Percentiles rank a stretch among this genome's conserved stretches.
These are phyloP conservation scores for Myripristis jacobus DNA, from an alignment of 2,797 vertebrate genomes.

Conservation along the genomic window DNA sequence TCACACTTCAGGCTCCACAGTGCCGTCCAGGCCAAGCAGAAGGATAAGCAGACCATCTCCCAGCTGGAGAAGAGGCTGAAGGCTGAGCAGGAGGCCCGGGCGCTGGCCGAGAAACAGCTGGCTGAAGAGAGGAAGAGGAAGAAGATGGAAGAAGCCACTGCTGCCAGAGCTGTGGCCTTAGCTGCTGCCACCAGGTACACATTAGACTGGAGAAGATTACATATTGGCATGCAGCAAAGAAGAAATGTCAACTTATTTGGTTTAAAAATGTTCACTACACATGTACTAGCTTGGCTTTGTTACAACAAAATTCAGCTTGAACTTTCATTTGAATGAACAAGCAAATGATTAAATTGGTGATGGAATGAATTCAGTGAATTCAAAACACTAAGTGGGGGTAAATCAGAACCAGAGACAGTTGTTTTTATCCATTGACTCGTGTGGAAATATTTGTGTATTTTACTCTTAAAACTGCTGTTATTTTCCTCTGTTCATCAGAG, in stretches of 20 bases:
- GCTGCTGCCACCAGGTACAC: conserved; percentile 92
- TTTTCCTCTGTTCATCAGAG: conserved; percentile 77
- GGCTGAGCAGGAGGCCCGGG: conserved; percentile 94
- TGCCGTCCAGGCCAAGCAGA: conserved; percentile 96
- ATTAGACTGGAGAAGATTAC: background rate
- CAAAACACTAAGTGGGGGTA: too few relatives aligned
- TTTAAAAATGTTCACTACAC: too few relatives aligned
- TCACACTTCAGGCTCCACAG: conserved; percentile 89
- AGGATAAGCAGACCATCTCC: conserved; percentile 96
- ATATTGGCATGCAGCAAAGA: too few relatives aligned
- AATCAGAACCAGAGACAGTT: too few relatives aligned
- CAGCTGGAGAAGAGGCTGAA: conserved; percentile 97
- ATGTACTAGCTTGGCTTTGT: too few relatives aligned
- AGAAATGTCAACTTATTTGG: too few relatives aligned
- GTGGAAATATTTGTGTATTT: too few relatives aligned
- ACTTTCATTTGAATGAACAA: too few relatives aligned
- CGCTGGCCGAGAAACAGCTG: conserved; percentile 93
- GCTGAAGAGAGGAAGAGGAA: conserved; percentile 97
- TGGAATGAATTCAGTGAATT: too few relatives aligned
- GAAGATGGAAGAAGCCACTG: conserved; percentile 96
- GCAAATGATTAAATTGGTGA: too few relatives aligned
- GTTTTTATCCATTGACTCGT: background rate
- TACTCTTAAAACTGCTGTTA: background rate
- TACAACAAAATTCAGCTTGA: too few relatives aligned
- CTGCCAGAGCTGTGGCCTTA: conserved; percentile 93